A percentile compares a stretch with the other conserved stretches of the same genome.
These are phyloP conservation scores for Hypselothyrea guttata DNA, from an alignment of 2,888 invertebrate species.

Conservation along the genomic window DNA sequence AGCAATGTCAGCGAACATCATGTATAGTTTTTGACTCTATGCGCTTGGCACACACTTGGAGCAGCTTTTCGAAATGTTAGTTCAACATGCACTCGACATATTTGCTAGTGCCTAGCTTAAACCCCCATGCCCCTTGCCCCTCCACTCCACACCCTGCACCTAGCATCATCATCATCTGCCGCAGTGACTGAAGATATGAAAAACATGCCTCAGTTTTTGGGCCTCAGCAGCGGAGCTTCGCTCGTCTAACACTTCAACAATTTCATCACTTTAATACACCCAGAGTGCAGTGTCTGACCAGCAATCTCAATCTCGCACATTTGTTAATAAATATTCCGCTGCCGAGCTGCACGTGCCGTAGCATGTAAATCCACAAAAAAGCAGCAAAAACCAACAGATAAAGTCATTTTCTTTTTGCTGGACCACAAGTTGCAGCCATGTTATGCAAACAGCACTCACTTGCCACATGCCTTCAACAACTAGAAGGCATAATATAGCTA, in stretches of 20 bases:
- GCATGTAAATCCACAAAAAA: conserved; percentile 9
- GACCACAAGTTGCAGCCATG: neutral
- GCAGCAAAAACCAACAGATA: neutral
- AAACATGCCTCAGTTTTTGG: conserved; percentile 17
- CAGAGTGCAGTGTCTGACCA: conserved; percentile 6
- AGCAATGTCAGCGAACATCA: conserved; percentile 5
- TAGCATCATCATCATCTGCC: conserved; percentile 27
- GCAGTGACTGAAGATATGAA: conserved; percentile 19
- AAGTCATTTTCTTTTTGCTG: conserved; percentile 1
- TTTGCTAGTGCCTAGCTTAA: conserved; percentile 62
- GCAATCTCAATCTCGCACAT: conserved; percentile 19
- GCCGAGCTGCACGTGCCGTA: too few relatives aligned
- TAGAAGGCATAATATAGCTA: too few relatives aligned
- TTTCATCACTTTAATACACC: conserved; percentile 63
- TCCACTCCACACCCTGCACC: conserved; percentile 13
- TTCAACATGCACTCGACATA: conserved; percentile 74
- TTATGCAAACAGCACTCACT: conserved; percentile 38
- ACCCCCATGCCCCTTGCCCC: conserved; percentile 11
- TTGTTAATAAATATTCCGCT: conserved; percentile 46
- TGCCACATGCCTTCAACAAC: conserved; percentile 9
- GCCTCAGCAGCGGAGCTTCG: too few relatives aligned
- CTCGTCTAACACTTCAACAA: conserved; percentile 44
- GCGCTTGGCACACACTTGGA: conserved; percentile 66
- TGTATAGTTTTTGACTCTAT: conserved; percentile 49
- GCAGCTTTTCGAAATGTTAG: conserved; percentile 71